These are phyloP conservation scores for Ia io DNA, from an alignment of 2,113 vertebrate genomes.

Conservation along the genomic window DNA sequence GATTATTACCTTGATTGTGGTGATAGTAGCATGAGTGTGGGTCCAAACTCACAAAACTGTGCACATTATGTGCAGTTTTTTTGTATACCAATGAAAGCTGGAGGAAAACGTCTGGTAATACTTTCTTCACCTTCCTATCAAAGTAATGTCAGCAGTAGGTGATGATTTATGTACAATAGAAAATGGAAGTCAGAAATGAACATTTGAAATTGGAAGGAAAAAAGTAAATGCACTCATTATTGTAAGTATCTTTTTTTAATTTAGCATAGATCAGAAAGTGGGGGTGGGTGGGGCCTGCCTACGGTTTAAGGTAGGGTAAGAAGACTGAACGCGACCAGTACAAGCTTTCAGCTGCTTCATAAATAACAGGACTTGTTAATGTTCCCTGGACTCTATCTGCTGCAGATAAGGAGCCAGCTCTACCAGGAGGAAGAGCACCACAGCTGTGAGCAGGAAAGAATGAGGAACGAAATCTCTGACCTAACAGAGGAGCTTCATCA, in stretches of 20 bases:
- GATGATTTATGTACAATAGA: not conserved
- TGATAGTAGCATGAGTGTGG: not conserved
- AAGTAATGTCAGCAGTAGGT: not conserved
- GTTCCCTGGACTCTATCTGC: conserved; percentile 65
- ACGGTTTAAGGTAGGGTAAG: not conserved
- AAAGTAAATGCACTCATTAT: conserved; percentile 1
- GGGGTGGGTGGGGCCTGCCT: not conserved
- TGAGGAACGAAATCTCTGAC: conserved; percentile 82
- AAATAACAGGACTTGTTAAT: conserved; percentile 43
- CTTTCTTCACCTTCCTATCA: not conserved
- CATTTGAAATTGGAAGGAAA: not conserved
- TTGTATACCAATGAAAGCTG: not conserved
- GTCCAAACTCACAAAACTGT: not conserved
- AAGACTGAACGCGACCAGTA: not conserved
- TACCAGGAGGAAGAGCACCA: conserved; percentile 73
- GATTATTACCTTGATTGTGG: not conserved
- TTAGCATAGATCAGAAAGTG: not conserved
- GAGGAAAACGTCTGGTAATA: not conserved
- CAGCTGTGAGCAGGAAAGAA: conserved; percentile 79
- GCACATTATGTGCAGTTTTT: not conserved
- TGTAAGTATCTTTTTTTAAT: not conserved
- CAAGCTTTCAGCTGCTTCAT: not conserved
- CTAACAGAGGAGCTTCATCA: conserved; percentile 84
- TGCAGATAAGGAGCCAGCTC: conserved; percentile 81
- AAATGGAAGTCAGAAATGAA: not conserved